phyloP scores from a whole-genome alignment of 2,888 invertebrate species.

The Latrodectus hesperus region DNA sequence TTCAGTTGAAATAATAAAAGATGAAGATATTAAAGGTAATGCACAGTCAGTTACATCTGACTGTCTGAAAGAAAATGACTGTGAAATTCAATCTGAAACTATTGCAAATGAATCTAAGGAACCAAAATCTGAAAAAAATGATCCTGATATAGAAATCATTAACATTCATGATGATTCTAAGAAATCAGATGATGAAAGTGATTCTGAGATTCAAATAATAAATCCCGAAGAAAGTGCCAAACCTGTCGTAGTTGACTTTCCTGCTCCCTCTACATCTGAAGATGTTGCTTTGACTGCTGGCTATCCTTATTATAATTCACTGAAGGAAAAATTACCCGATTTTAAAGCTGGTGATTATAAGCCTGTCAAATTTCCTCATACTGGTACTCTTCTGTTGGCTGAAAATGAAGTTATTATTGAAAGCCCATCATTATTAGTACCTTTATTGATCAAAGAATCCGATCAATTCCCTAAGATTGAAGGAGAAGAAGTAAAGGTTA shows the following conservation, averaged over 20 bases:
- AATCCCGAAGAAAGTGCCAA: slow-evolving; percentile 23
- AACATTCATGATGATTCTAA: slow-evolving; percentile 27
- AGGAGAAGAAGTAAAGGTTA: slow-evolving; percentile 47
- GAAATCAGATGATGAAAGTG: slow-evolving; percentile 55
- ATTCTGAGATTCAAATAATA: slow-evolving; percentile 60
- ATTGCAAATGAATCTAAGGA: neutral
- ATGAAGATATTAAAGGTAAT: slow-evolving; percentile 7
- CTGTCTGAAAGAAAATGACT: neutral
- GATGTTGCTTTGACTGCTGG: slow-evolving; percentile 49
- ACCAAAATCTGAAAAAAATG: neutral
- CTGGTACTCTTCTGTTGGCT: slow-evolving; percentile 57
- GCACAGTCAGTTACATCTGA: neutral
- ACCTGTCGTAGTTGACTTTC: neutral
- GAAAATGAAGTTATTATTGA: slow-evolving; percentile 71
- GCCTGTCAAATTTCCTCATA: slow-evolving; percentile 69
- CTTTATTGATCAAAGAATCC: slow-evolving; percentile 71
- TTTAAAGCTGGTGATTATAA: slow-evolving; percentile 69
- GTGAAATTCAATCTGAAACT: slow-evolving; percentile 1
- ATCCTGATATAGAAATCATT: slow-evolving; percentile 53
- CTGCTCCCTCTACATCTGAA: neutral
- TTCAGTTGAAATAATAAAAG: slow-evolving; percentile 22
- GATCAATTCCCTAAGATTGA: slow-evolving; percentile 70
- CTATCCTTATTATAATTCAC: slow-evolving; percentile 59
- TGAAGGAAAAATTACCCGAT: slow-evolving; percentile 47
- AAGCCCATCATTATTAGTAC: slow-evolving; percentile 71